phyloP scores from a whole-genome alignment of 2,797 vertebrate genomes.

The Chelmon rostratus region DNA sequence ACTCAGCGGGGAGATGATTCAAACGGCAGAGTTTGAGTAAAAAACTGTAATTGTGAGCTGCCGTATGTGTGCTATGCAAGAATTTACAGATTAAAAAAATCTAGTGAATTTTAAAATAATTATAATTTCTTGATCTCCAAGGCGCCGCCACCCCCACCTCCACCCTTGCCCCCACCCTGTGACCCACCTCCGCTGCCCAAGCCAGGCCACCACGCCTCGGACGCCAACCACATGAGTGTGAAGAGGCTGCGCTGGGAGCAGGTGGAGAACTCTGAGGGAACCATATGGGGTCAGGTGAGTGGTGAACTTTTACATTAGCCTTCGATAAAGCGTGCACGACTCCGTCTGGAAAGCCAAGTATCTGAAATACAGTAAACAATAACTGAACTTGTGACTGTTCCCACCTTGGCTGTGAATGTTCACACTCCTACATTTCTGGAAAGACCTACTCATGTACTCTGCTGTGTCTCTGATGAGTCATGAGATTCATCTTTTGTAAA shows the following conservation, averaged over 20 bases:
- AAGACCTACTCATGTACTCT: conserved; percentile 39
- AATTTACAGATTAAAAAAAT: background rate
- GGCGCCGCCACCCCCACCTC: conserved; percentile 82
- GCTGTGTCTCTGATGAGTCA: conserved; percentile 68
- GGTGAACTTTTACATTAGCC: background rate
- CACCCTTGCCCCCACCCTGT: conserved; percentile 85
- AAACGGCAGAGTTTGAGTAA: background rate
- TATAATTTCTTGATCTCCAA: conserved; percentile 34
- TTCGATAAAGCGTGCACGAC: background rate
- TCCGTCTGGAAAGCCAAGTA: background rate
- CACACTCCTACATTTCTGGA: conserved; percentile 61
- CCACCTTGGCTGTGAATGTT: conserved; percentile 58
- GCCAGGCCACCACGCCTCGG: conserved; percentile 85
- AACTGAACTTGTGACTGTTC: conserved; percentile 53
- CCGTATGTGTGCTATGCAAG: background rate
- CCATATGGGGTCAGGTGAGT: conserved; percentile 97
- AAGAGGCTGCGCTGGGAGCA: conserved; percentile 99
- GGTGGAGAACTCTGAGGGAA: conserved; percentile 98
- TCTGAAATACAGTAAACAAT: conserved; percentile 32
- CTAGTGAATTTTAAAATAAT: background rate
- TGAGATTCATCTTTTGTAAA: conserved; percentile 9
- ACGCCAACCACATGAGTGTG: conserved; percentile 97
- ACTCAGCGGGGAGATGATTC: background rate
- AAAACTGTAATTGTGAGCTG: background rate
- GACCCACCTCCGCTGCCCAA: conserved; percentile 87